Evolutionary conservation across 2,113 vertebrate species (phyloP).

Genomic region (Notothenia coriiceps): DNA sequence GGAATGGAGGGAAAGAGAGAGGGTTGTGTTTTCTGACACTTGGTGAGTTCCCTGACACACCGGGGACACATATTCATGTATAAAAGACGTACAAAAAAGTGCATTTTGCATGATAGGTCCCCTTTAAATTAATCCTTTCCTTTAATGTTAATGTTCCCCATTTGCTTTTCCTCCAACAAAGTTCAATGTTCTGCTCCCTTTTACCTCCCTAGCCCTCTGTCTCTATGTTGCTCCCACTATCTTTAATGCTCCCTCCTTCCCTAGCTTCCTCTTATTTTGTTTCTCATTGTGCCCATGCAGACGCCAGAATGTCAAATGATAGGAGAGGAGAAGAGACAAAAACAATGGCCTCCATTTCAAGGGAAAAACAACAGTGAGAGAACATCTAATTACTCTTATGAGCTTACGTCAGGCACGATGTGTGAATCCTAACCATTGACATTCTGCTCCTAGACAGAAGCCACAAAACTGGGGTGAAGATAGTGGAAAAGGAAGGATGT

Average conservation of each 20-base stretch:
- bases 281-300: slow-evolving; percentile 41
- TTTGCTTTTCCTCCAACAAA: slow-evolving; percentile 32
- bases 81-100: too few species aligned
- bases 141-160: slow-evolving; percentile 2
- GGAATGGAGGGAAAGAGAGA: too few species aligned
- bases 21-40: too few species aligned
- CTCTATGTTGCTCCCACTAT: slow-evolving; percentile 20
- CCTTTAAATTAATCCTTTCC: too few species aligned
- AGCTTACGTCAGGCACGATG: slow-evolving; percentile 50
- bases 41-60: too few species aligned
- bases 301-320: slow-evolving; percentile 57
- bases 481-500: slow-evolving; percentile 8
- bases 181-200: slow-evolving; percentile 27
- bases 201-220: slow-evolving; percentile 14
- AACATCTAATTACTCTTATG: slow-evolving; percentile 69
- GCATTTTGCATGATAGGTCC: too few species aligned
- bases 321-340: slow-evolving; percentile 42
- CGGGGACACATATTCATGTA: too few species aligned
- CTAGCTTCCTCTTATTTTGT: slow-evolving; percentile 6
- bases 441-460: slow-evolving; percentile 31
- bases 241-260: slow-evolving; percentile 17
- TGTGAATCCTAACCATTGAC: slow-evolving; percentile 58
- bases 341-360: slow-evolving; percentile 54
- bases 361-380: slow-evolving; percentile 50
- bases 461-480: slow-evolving; percentile 20